These are phyloP conservation scores for Athalia cordata DNA, from an alignment of 2,888 invertebrate genomes.

Conservation along the genomic window DNA sequence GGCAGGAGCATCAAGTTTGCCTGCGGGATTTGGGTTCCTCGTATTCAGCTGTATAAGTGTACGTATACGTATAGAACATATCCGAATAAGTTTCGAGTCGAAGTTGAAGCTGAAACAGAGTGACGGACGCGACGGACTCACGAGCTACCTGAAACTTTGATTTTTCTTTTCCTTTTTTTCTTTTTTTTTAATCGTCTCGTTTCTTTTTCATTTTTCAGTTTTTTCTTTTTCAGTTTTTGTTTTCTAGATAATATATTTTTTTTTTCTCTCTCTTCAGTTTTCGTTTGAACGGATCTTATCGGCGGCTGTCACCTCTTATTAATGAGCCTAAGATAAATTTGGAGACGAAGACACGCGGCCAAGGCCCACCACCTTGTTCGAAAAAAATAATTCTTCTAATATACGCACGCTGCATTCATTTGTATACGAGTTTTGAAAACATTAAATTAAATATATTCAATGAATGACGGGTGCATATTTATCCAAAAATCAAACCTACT, in stretches of 20 bases:
- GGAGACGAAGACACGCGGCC: conserved; percentile 57
- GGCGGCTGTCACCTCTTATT: conserved; percentile 62
- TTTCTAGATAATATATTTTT: conserved; percentile 56
- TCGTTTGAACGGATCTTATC: conserved; percentile 55
- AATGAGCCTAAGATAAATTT: conserved; percentile 63
- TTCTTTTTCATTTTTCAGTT: conserved; percentile 3
- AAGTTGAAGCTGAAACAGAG: not conserved
- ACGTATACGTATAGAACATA: no score
- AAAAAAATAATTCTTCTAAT: no score
- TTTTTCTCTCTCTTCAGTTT: conserved; percentile 50
- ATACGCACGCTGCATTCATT: no score
- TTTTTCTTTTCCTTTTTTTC: not conserved
- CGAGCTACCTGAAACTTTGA: conserved; percentile 37
- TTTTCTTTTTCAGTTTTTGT: conserved; percentile 53
- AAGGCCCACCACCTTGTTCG: not conserved
- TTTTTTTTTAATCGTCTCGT: not conserved
- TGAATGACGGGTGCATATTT: no score
- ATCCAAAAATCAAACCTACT: no score
- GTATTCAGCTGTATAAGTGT: no score
- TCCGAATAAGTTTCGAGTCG: not conserved
- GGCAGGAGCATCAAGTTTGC: no score
- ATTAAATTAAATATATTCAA: no score
- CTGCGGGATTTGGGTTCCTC: no score
- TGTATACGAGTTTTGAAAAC: no score
- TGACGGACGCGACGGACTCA: conserved; percentile 33